Evolutionary conservation across 2,113 vertebrate species (phyloP).

Genomic region (Sclerurus mexicanus): DNA sequence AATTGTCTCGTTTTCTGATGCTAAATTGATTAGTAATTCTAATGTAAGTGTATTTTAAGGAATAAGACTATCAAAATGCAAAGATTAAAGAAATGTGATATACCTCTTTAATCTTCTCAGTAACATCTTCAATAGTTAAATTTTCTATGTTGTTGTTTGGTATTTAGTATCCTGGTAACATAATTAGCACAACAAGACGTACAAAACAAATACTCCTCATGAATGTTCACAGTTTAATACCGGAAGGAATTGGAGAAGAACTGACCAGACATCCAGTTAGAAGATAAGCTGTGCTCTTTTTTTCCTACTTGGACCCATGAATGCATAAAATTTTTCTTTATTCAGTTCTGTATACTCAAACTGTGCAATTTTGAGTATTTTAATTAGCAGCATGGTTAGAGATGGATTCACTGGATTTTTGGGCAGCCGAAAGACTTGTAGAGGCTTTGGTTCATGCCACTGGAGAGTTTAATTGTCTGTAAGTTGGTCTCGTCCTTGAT

Average conservation of each 20-base stretch:
- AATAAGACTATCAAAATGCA: not conserved
- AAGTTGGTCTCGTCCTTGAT: not conserved
- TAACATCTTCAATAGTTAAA: not conserved
- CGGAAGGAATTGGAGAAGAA: slow-evolving; percentile 16
- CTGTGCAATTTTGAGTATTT: not conserved
- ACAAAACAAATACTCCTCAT: slow-evolving; percentile 40
- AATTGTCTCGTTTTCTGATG: not conserved
- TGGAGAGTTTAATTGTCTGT: not conserved
- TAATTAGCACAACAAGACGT: slow-evolving; percentile 63
- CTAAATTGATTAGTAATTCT: not conserved
- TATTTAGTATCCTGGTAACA: slow-evolving; percentile 70
- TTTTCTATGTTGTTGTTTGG: slow-evolving; percentile 51
- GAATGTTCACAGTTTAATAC: slow-evolving; percentile 21
- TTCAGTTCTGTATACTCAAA: not conserved
- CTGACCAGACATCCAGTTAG: not conserved
- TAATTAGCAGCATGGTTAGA: not conserved
- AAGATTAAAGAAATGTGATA: not conserved
- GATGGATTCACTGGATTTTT: not conserved
- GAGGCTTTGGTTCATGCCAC: not conserved
- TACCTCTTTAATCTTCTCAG: not conserved
- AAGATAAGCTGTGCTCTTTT: not conserved
- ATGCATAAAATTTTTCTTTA: not conserved
- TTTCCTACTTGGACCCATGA: not conserved
- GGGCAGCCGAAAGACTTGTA: not conserved
- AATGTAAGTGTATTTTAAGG: not conserved